Conservation (phyloP, 2,888 invertebrate genomes). For the Congeria kusceri region DNA sequence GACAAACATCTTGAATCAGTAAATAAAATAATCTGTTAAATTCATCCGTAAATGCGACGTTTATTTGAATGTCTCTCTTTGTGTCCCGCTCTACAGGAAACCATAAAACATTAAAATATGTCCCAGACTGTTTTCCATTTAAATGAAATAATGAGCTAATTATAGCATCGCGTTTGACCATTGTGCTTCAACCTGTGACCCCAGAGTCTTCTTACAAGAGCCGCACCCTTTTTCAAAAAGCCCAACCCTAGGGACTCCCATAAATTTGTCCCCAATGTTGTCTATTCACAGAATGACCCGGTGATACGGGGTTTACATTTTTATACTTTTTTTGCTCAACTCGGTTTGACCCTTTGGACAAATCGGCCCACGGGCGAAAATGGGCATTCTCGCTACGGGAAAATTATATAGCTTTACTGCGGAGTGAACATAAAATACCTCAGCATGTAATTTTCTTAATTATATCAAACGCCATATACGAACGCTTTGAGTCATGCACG, state of each 20-base stretch:
- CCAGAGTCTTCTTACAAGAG: neutral
- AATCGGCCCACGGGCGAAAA: neutral
- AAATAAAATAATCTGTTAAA: neutral
- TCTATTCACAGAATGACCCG: neutral
- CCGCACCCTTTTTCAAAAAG: neutral
- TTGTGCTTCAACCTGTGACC: neutral
- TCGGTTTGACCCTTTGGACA: neutral
- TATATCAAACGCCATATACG: constrained; percentile 23
- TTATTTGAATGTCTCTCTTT: neutral
- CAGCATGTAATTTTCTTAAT: constrained; percentile 40
- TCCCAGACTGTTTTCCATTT: neutral
- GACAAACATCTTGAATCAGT: neutral
- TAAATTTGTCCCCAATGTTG: neutral
- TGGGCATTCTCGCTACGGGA: constrained; percentile 25
- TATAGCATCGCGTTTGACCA: neutral
- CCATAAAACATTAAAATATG: constrained; percentile 4
- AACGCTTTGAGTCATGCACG: constrained; percentile 16
- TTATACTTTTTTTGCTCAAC: neutral
- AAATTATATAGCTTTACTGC: constrained; percentile 32
- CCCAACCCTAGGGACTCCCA: neutral
- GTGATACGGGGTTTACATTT: neutral
- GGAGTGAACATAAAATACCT: constrained; percentile 31
- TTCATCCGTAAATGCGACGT: neutral
- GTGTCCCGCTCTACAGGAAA: neutral
- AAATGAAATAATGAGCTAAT: constrained; percentile 3